These are phyloP conservation scores for Accipiter cooperii DNA, from an alignment of 2,113 vertebrate species.

Conservation along the genomic window DNA sequence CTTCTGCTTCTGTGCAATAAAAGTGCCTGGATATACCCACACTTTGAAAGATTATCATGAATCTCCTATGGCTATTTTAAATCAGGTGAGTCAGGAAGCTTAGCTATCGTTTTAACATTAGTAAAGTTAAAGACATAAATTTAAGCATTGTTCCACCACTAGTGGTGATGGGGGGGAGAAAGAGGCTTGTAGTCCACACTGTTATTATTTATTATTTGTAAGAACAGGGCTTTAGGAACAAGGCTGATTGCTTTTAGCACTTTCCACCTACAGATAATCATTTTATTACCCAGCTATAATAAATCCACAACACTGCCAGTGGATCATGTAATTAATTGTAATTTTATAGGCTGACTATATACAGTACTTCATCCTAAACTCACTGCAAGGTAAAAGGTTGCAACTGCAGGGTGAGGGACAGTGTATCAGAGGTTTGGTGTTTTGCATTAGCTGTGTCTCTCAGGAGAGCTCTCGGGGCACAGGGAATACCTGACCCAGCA, in stretches of 20 bases:
- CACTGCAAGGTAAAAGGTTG: neutral
- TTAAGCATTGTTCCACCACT: neutral
- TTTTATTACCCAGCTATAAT: neutral
- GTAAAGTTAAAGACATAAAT: neutral
- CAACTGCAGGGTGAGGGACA: neutral
- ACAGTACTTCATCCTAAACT: neutral
- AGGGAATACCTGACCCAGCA: neutral
- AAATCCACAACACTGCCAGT: neutral
- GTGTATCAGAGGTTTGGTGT: neutral
- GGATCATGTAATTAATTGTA: neutral
- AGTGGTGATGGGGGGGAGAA: neutral
- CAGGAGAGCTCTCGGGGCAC: neutral
- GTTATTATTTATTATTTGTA: neutral
- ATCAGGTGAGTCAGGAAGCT: neutral
- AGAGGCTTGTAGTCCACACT: neutral
- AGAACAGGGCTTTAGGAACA: neutral
- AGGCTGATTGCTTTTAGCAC: neutral
- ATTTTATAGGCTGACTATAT: neutral
- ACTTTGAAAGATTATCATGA: neutral
- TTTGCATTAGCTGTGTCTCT: neutral
- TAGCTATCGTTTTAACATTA: neutral
- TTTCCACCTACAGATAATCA: neutral
- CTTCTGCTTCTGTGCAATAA: neutral
- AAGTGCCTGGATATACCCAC: neutral
- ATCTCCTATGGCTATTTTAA: neutral